These are phyloP conservation scores for Sebastes oblongus DNA, from an alignment of 2,797 vertebrate genomes.

Conservation along the genomic window DNA sequence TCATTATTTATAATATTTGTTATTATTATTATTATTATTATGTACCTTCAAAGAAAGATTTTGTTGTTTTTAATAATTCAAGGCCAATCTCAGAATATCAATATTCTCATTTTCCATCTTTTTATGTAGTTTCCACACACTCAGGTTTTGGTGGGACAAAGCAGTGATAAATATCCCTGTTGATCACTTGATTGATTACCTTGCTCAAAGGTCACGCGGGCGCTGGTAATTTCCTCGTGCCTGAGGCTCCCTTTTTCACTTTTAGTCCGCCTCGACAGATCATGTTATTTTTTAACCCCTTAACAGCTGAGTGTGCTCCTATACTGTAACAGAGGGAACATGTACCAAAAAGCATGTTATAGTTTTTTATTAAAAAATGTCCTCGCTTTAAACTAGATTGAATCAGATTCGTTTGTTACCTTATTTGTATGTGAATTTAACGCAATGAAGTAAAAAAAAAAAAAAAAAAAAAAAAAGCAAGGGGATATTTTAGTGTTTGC, in stretches of 20 bases:
- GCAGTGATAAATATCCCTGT: constrained; percentile 99
- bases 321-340: constrained; percentile 41
- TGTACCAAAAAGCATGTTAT: neutral
- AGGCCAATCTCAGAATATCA: neutral
- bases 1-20: neutral
- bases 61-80: neutral
- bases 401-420: constrained; percentile 14
- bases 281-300: constrained; percentile 87
- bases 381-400: neutral
- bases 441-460: neutral
- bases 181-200: constrained; percentile 99
- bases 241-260: constrained; percentile 97
- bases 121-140: constrained; percentile 65
- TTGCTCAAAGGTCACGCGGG: constrained; percentile 97
- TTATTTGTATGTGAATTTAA: constrained; percentile 42
- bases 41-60: neutral
- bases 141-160: constrained; percentile 84
- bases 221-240: constrained; percentile 98
- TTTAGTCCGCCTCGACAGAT: constrained; percentile 88
- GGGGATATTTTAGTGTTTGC: constrained; percentile 87
- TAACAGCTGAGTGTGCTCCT: constrained; percentile 62
- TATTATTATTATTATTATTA: neutral
- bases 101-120: constrained; percentile 33
- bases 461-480: constrained; percentile 45
- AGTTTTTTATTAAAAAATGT: neutral